These are phyloP conservation scores for Antedon mediterranea DNA, from an alignment of 53 echinoderm and acorn worm genomes.

Conservation along the genomic window DNA sequence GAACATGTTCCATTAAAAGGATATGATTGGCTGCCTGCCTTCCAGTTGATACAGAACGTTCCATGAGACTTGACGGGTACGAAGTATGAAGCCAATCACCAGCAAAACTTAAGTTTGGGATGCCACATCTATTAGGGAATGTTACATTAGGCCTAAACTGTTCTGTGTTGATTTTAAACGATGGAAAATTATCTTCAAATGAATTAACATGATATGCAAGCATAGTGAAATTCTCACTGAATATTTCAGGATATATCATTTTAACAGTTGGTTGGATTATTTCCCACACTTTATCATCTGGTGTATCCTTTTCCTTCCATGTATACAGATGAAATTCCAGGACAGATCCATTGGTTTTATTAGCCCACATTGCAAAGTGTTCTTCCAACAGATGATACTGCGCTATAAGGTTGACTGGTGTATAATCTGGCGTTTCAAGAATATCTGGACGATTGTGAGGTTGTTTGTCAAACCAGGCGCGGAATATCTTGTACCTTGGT, in stretches of 20 bases:
- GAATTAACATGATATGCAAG: constrained; percentile 55
- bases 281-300: constrained; percentile 57
- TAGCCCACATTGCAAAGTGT: constrained; percentile 60
- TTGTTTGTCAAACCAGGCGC: constrained; percentile 82
- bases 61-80: constrained; percentile 85
- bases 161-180: constrained; percentile 39
- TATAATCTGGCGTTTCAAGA: constrained; percentile 72
- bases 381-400: constrained; percentile 70
- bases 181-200: constrained; percentile 42
- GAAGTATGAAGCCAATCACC: constrained; percentile 88
- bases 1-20: constrained; percentile 64
- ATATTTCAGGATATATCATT: constrained; percentile 79
- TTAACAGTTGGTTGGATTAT: constrained; percentile 53
- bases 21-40: constrained; percentile 92
- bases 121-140: constrained; percentile 38
- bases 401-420: constrained; percentile 51
- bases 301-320: constrained; percentile 42
- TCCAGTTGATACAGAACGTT: constrained; percentile 81
- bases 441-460: constrained; percentile 26
- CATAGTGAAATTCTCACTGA: constrained; percentile 43
- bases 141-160: constrained; percentile 44
- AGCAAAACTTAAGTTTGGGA: constrained; percentile 60
- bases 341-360: constrained; percentile 71
- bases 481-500: constrained; percentile 67
- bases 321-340: constrained; percentile 57